phyloP scores from a whole-genome alignment of 2,888 invertebrate species.

The Coelopa pilipes region DNA sequence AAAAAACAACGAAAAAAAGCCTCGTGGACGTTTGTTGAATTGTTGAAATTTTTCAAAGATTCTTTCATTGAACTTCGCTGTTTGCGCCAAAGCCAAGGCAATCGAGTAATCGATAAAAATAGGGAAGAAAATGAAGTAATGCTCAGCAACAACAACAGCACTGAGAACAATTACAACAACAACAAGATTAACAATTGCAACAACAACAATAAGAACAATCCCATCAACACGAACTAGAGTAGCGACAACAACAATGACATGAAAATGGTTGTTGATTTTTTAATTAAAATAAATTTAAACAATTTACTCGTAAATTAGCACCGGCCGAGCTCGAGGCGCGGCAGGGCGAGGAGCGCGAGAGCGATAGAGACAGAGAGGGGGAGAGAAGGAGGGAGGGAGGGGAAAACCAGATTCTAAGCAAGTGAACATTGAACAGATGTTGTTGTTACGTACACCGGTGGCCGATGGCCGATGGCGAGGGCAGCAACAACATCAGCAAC shows the following conservation, averaged over 20 bases:
- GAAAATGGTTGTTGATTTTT: not conserved
- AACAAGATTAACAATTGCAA: too few species aligned
- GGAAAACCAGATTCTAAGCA: not conserved
- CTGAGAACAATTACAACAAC: too few species aligned
- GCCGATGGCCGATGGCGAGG: too few species aligned
- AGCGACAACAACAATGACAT: not conserved
- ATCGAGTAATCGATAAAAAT: constrained; percentile 7
- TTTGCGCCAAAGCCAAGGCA: not conserved
- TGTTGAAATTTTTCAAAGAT: not conserved
- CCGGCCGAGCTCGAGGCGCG: too few species aligned
- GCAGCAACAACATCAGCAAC: too few species aligned
- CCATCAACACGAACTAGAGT: not conserved
- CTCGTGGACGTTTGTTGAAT: not conserved
- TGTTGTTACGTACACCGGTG: too few species aligned
- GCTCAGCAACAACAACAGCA: too few species aligned
- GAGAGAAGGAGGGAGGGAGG: not conserved
- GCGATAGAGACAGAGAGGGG: not conserved
- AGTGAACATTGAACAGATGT: too few species aligned
- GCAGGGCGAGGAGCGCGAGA: not conserved
- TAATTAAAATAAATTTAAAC: constrained; percentile 31
- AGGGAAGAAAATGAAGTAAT: not conserved
- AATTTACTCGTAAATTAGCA: constrained; percentile 15
- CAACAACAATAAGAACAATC: not conserved
- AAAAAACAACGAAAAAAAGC: not conserved
- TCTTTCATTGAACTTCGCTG: not conserved